Percentiles rank a stretch among this genome's conserved stretches.
Evolutionary conservation across 2,113 vertebrate species (phyloP).

Genomic region (Sakesphorus luctuosus): DNA sequence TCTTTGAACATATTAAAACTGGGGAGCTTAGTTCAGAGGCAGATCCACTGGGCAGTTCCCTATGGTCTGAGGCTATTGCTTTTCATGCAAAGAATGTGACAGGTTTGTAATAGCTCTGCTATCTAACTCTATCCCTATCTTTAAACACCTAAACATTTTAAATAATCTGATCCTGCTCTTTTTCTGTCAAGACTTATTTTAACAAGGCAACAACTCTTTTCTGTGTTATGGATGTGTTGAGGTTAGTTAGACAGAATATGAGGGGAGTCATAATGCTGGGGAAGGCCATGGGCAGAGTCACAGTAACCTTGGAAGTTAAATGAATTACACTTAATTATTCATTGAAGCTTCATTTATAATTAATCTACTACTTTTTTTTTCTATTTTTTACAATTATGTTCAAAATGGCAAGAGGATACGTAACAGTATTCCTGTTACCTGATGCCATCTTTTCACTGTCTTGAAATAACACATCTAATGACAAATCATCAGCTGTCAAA

Average conservation of each 20-base stretch:
- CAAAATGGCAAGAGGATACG: neutral
- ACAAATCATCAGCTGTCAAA: slow-evolving; percentile 14
- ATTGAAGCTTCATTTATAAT: neutral
- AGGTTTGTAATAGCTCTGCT: neutral
- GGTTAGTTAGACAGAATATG: neutral
- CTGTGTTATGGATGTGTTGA: neutral
- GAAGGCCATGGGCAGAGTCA: neutral
- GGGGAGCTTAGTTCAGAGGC: neutral
- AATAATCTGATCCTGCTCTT: neutral
- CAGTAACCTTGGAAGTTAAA: neutral
- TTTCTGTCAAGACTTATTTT: neutral
- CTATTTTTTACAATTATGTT: neutral
- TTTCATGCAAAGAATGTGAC: neutral
- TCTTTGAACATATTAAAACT: neutral
- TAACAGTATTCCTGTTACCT: slow-evolving; percentile 2
- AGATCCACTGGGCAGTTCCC: neutral
- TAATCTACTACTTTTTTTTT: neutral
- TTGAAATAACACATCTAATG: slow-evolving; percentile 19
- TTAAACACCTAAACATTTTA: neutral
- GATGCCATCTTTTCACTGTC: neutral
- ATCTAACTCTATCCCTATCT: neutral
- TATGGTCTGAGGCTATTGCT: neutral
- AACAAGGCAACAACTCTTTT: neutral
- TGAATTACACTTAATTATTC: neutral
- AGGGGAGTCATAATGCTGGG: neutral